Evolutionary conservation across 1,140 invertebrate species (phyloP), one percentile per base, ranked within the genome.

Genomic region (Paralvinella palmiformis): DNA sequence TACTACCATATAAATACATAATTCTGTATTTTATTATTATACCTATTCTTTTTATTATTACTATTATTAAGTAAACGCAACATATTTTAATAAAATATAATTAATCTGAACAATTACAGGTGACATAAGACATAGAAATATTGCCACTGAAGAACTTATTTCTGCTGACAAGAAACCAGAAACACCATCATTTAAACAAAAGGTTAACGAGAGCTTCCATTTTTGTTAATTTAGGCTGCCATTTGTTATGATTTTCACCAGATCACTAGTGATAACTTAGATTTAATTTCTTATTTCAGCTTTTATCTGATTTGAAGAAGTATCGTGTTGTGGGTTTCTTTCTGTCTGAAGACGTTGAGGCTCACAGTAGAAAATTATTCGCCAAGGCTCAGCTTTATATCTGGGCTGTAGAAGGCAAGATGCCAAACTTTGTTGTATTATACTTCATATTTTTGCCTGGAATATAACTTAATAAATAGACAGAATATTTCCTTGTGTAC

Each of bases 361-460:
- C 68, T 59, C 68, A 67, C 41, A 70, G 69, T 48, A 68, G 66
- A 48, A 67, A 65, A 37, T 63, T 77, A 15, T 77, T 75, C 71
- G 66, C 68, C 10, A 48, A 60, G 27, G 62, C 68, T 29, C 73
- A 73, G 56, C 57, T 71, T 36, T 71, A 74, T 41, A 73, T 77
- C 50, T 77, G 75, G 75, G 69, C 75, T 17, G 63, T 74, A 20
- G 71, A 74, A 68, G 72, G 72, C 73, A 66, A 24, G 35, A 4
- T 52, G n/a, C 27, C 10, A 1, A 44, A 22, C 31, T n/a, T 13
- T 44, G 10, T 44, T 44, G 37, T 10, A 44, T 13, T 10, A 13
- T 13, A 44, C 10, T n/a, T 13, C 37, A n/a, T 13, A 44, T 44
- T 24, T 7, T 31, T 10, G 29, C 5, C 45, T 0, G 7, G 41